phyloP scores from a whole-genome alignment of 2,113 vertebrate species.

The Anhinga rufa region DNA sequence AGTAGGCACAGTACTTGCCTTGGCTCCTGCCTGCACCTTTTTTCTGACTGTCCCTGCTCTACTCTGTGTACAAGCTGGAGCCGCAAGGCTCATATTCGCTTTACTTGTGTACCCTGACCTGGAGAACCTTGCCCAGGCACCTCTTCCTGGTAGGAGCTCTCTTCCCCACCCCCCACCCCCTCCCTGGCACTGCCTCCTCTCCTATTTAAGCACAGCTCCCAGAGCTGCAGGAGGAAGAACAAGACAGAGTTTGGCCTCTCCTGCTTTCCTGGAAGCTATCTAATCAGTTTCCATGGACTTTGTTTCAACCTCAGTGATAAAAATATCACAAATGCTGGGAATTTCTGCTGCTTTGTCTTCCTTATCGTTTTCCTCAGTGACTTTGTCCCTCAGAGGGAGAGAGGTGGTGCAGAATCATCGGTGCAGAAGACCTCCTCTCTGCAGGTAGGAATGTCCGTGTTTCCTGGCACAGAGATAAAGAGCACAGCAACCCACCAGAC shows the following conservation, averaged over 20 bases:
- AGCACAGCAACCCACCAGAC: background rate
- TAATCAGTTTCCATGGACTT: slow-evolving; percentile 30
- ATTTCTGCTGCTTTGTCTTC: background rate
- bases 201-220: background rate
- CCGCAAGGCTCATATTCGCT: background rate
- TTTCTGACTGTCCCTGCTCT: background rate
- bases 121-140: background rate
- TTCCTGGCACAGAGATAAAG: background rate
- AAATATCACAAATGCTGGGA: background rate
- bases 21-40: background rate
- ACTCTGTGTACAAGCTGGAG: background rate
- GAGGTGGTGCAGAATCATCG: background rate
- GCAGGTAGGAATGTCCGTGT: background rate
- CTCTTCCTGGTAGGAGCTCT: background rate
- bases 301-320: background rate
- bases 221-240: background rate
- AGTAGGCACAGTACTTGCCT: background rate
- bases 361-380: background rate
- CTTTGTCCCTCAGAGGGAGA: background rate
- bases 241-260: background rate
- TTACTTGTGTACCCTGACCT: background rate
- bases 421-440: background rate
- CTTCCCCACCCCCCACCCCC: too few relatives aligned
- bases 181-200: background rate
- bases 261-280: background rate